Base-by-base conservation (phyloP, 2,888 invertebrate genomes). In the Syritta pipiens region DNA sequence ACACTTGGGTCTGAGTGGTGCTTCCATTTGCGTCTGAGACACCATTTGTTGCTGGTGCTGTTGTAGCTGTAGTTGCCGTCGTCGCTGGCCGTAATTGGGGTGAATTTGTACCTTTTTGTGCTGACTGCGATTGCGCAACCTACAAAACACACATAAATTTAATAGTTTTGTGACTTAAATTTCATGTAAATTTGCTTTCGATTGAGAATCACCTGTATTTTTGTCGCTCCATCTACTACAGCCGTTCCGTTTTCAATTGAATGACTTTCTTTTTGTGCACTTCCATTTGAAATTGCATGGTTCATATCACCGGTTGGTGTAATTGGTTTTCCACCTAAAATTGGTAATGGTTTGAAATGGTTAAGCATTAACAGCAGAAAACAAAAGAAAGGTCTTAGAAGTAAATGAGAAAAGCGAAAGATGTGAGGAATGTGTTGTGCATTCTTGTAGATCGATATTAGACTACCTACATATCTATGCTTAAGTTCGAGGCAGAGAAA, bases 51-150 rank as follows among this genome's bases (percentile, higher is more conserved):
- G 83, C 83, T 85, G 82, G 83, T 74, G 82, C 79, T 55, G 83
- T 53, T 77, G 81, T 76, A 53, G 83, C 57, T 62, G 77, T 82
- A 59, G 79, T 79, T 68, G 82, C 74, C 74, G 84, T 81, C 75
- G 84, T 81, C 82, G 44, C 76, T 81, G 81, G 62, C 63, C 83
- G 83, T 83, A 83, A 83, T 82, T 86, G 86, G 83, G 87, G 88
- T 83, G 88, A 86, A 85, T 88, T 89, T 86, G 88, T 88, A 85
- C 89, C 89, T 84, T 89, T 89, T 87, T 86, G 87, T 87, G 87
- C 88, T 84, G 88, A 86, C 83, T 86, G 88, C 84, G 85, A 85
- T 83, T 88, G 88, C 84, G 88, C 85, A 85, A 87, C 84, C 89
- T 89, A 77, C n/a, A 82, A 76, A 12, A 60, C 7, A 48, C 42